Percentiles rank a stretch among this genome's conserved stretches.
These are phyloP conservation scores for Patella ulyssiponensis DNA, from an alignment of 2,888 invertebrate species.

Conservation along the genomic window DNA sequence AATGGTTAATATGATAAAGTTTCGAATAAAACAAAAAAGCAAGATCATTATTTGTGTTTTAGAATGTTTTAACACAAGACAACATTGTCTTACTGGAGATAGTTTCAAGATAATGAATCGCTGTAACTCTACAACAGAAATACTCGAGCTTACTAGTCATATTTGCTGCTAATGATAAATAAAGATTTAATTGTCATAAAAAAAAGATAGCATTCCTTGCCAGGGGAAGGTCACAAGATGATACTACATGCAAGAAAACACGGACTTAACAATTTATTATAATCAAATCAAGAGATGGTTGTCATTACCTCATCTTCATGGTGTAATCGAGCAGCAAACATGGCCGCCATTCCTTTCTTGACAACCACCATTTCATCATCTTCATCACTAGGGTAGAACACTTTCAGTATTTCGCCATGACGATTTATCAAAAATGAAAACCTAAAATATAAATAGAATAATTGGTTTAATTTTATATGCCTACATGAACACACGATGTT, in stretches of 20 bases:
- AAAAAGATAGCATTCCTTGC: neutral
- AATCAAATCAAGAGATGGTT: neutral
- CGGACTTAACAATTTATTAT: neutral
- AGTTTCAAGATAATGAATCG: too few relatives aligned
- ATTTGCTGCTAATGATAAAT: neutral
- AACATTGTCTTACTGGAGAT: too few relatives aligned
- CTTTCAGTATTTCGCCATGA: conserved; percentile 35
- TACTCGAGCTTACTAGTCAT: neutral
- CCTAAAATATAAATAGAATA: conserved; percentile 28
- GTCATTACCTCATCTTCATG: conserved; percentile 39
- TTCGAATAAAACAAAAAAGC: too few relatives aligned
- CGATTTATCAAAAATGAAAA: conserved; percentile 47
- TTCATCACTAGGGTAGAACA: conserved; percentile 41
- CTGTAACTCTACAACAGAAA: neutral
- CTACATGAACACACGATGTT: neutral
- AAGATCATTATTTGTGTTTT: too few relatives aligned
- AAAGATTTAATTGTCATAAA: neutral
- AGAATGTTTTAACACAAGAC: too few relatives aligned
- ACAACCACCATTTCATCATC: conserved; percentile 39
- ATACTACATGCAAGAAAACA: neutral
- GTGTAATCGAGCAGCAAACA: conserved; percentile 44
- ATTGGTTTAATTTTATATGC: neutral
- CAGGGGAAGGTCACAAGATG: neutral
- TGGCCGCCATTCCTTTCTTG: conserved; percentile 50
- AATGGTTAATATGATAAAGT: too few relatives aligned